These are phyloP conservation scores for Rhynchomys soricoides DNA, from an alignment of 2,113 vertebrate genomes.

Conservation along the genomic window DNA sequence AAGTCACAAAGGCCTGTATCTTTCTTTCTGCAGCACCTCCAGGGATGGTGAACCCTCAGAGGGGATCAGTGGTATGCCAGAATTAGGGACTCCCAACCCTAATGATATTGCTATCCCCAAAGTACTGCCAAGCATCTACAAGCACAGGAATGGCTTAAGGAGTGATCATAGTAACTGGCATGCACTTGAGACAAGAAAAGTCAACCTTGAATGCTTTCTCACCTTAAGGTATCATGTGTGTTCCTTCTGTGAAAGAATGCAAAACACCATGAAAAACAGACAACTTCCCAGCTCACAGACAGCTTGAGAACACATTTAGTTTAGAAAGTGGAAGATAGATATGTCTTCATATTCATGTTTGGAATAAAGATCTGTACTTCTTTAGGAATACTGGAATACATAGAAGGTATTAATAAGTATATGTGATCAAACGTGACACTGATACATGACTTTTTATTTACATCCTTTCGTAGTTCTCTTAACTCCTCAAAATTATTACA, in stretches of 20 bases:
- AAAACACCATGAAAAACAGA: not conserved
- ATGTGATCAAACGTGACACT: conserved; percentile 72
- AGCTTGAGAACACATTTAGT: not conserved
- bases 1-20: not conserved
- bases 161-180: not conserved
- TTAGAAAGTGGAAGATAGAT: conserved; percentile 4
- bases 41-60: not conserved
- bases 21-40: not conserved
- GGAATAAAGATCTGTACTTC: not conserved
- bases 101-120: not conserved
- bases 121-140: not conserved
- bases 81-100: not conserved
- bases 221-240: not conserved
- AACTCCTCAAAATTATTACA: conserved; percentile 69
- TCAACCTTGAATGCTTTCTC: not conserved
- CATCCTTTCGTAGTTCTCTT: conserved; percentile 57
- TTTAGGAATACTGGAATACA: not conserved
- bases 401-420: not conserved
- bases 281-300: not conserved
- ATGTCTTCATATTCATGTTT: not conserved
- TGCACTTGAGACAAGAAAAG: not conserved
- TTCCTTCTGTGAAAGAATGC: not conserved
- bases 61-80: not conserved
- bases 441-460: conserved; percentile 79
- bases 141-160: not conserved